Percentiles rank a stretch among this genome's conserved stretches.
Evolutionary conservation across 2,113 vertebrate species (phyloP).

Genomic region (Xyrauchen texanus): DNA sequence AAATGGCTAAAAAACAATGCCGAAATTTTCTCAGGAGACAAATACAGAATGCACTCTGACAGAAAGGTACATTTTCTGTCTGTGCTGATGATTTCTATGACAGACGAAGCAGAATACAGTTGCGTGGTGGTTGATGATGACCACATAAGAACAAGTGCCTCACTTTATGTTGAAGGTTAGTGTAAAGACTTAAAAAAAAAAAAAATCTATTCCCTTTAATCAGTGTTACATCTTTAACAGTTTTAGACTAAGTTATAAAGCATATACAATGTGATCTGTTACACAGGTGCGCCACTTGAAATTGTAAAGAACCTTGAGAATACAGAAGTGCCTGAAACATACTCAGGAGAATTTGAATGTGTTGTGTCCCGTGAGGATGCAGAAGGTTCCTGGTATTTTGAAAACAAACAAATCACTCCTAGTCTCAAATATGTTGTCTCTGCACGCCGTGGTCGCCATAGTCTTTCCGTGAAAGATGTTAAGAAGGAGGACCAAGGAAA

Average conservation of each 20-base stretch:
- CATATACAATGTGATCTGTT: not conserved
- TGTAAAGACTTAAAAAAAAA: too few relatives aligned
- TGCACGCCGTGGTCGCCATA: conserved; percentile 90
- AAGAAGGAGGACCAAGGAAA: conserved; percentile 95
- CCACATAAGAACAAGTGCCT: conserved; percentile 83
- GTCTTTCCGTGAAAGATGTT: conserved; percentile 89
- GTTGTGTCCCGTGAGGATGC: conserved; percentile 86
- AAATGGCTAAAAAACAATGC: conserved; percentile 90
- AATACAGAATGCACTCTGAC: conserved; percentile 96
- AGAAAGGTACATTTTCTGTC: conserved; percentile 96
- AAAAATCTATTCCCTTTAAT: not conserved
- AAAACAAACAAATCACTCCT: conserved; percentile 77
- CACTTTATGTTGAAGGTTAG: conserved; percentile 89
- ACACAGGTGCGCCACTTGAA: conserved; percentile 84
- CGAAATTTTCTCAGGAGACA: conserved; percentile 88
- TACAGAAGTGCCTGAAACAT: conserved; percentile 89
- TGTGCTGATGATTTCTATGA: conserved; percentile 81
- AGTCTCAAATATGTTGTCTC: conserved; percentile 83
- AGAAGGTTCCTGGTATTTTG: conserved; percentile 92
- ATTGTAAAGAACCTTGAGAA: conserved; percentile 88
- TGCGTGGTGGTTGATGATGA: conserved; percentile 85
- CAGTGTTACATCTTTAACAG: not conserved
- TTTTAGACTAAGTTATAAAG: not conserved
- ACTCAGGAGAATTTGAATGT: conserved; percentile 91
- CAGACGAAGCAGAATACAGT: conserved; percentile 85